Evolutionary conservation across 2,888 invertebrate species (phyloP).

Genomic region (Nezara viridula): DNA sequence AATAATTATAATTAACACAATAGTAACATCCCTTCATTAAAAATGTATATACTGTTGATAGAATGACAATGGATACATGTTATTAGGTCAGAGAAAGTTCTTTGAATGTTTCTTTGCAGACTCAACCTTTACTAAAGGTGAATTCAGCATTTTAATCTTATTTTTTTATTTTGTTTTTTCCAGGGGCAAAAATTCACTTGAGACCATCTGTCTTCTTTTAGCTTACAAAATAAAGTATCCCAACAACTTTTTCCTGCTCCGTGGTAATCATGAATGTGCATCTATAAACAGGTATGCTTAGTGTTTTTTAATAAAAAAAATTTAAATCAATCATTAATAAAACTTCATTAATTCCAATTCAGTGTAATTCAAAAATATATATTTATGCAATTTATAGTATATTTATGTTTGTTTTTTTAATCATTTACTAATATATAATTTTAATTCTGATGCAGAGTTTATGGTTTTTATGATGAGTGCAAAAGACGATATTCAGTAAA

Average conservation of each 20-base stretch:
- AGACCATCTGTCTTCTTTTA: slow-evolving; percentile 71
- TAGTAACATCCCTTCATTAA: not conserved
- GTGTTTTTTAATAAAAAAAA: not conserved
- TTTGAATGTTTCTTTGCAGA: not conserved
- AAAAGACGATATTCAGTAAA: slow-evolving; percentile 72
- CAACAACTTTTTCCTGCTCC: slow-evolving; percentile 72
- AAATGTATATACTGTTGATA: not conserved
- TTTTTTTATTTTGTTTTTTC: slow-evolving; percentile 61
- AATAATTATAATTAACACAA: no score
- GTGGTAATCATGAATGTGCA: slow-evolving; percentile 74
- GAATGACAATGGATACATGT: slow-evolving; percentile 4
- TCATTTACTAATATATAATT: not conserved
- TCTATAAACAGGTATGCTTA: slow-evolving; percentile 71
- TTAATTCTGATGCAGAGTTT: slow-evolving; percentile 69
- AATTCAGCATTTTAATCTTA: not conserved
- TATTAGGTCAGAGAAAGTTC: slow-evolving; percentile 27
- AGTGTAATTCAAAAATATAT: no score
- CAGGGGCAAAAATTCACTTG: slow-evolving; percentile 71
- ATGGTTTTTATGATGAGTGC: slow-evolving; percentile 74
- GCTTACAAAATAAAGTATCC: slow-evolving; percentile 74
- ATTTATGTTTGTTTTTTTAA: slow-evolving; percentile 19
- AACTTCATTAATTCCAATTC: no score
- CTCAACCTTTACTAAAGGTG: slow-evolving; percentile 43
- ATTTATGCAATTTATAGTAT: slow-evolving; percentile 34
- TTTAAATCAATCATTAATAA: no score